Base-by-base conservation (phyloP, 2,888 invertebrate genomes). In the Calliopum simillimum region DNA sequence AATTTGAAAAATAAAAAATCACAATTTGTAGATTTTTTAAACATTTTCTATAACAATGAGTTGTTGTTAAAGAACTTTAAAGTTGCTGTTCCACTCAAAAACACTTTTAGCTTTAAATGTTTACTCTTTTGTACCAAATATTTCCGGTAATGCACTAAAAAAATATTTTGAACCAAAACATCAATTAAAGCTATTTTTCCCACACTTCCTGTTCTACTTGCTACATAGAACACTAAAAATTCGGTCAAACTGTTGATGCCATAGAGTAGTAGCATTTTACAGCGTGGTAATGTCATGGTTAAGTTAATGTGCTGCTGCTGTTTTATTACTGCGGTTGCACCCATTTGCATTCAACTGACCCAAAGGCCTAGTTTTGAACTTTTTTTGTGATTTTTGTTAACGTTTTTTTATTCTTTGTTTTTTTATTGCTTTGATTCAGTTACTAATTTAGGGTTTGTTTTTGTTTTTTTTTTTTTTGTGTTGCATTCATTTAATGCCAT, bases 191-290 rank as follows among this genome's bases (percentile, higher is more conserved):
- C 53, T 23, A 23, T 12, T 53, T 33, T 53, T 53, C 53, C 23
- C 23, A 53, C 53, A 23, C 14, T 53, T 53, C 53, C 53, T 53
- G 53, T 53, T 19, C 23, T 23, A 53, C 53, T 53, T 53, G 53
- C 53, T 14, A 53, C 8, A 53, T 23, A 19, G 6, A 16, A 33
- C 8, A 8, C 53, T 2, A 53, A 23, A 53, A 14, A 23, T 53
- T 12, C 53, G 53, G 53, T 13, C 53, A 51, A 33, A 51, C 51
- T 14, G 8, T 19, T 19, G 19, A 19, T 51, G 51, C 47, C 47
- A 49, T 19, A 5, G 11, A 49, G 14, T 23, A 19, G 23, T 53
- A 23, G 23, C 53, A 5, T 8, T n/a, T 11, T 49, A 19, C 49
- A 19, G 49, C 21, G 49, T 14, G 5, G 13, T 23, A 53, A 53